Conservation (phyloP, 2,797 vertebrate species). For the Eleutherodactylus coqui region DNA sequence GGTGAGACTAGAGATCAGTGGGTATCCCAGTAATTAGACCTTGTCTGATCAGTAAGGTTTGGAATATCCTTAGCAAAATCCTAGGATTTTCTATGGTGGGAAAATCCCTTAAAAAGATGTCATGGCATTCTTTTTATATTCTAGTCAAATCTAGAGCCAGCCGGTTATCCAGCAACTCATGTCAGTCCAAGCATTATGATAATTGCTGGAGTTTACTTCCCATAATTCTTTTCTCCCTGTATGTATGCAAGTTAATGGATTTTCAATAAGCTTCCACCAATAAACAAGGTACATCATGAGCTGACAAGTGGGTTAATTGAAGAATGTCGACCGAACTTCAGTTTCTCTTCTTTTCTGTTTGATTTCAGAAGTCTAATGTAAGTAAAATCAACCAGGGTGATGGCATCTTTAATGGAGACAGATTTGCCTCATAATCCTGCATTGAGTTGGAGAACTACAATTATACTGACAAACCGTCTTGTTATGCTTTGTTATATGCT, state of each 20-base stretch:
- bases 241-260: neutral
- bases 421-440: neutral
- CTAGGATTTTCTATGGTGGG: no score
- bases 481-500: neutral
- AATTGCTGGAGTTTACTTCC: neutral
- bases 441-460: neutral
- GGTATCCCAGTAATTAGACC: no score
- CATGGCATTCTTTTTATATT: no score
- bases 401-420: conserved; percentile 4
- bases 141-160: no score
- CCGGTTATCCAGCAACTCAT: no score
- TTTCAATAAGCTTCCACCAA: neutral
- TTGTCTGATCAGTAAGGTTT: no score
- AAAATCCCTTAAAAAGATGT: no score
- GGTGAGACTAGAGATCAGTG: no score
- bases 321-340: neutral
- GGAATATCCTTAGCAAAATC: no score
- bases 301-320: neutral
- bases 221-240: neutral
- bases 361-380: neutral
- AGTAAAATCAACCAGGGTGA: neutral
- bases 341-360: neutral
- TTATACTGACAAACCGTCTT: neutral
- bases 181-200: neutral
- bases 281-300: neutral